These are phyloP conservation scores for Uria lomvia DNA, from an alignment of 2,113 vertebrate genomes.

Conservation along the genomic window DNA sequence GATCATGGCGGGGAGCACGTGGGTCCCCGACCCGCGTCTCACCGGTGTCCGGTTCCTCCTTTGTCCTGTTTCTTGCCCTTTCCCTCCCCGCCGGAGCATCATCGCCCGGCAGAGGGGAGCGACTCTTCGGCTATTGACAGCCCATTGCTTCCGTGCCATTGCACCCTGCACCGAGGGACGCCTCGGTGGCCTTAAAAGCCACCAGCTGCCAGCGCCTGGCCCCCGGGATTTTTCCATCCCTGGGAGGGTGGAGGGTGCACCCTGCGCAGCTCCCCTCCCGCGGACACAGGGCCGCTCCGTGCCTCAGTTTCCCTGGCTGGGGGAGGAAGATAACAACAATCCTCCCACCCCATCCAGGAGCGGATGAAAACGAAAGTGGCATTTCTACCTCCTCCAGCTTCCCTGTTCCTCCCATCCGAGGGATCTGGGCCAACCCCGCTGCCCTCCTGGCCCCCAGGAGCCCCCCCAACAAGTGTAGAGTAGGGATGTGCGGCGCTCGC, in stretches of 20 bases:
- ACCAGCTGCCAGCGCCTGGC: neutral
- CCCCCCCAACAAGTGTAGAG: neutral
- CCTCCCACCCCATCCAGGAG: neutral
- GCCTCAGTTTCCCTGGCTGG: neutral
- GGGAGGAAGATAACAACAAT: fast-evolving
- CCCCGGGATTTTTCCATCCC: neutral
- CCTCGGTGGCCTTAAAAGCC: neutral
- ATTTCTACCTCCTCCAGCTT: neutral
- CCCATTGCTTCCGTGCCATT: neutral
- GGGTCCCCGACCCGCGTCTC: neutral
- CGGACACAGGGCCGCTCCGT: fast-evolving
- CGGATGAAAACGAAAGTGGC: neutral
- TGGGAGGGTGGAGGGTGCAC: fast-evolving
- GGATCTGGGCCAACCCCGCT: neutral
- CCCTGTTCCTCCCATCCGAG: fast-evolving
- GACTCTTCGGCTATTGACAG: neutral
- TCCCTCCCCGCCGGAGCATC: neutral
- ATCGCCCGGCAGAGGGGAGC: neutral
- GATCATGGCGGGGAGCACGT: neutral
- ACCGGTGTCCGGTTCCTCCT: slow-evolving; percentile 24
- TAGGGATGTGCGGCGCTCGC: fast-evolving
- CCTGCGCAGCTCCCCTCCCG: fast-evolving
- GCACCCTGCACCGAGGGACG: neutral
- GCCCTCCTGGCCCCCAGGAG: neutral
- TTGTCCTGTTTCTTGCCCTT: neutral